Percentiles rank a stretch among this genome's conserved stretches.
Evolutionary conservation across 2,113 vertebrate genomes (phyloP).

Genomic region (Galemys pyrenaicus): DNA sequence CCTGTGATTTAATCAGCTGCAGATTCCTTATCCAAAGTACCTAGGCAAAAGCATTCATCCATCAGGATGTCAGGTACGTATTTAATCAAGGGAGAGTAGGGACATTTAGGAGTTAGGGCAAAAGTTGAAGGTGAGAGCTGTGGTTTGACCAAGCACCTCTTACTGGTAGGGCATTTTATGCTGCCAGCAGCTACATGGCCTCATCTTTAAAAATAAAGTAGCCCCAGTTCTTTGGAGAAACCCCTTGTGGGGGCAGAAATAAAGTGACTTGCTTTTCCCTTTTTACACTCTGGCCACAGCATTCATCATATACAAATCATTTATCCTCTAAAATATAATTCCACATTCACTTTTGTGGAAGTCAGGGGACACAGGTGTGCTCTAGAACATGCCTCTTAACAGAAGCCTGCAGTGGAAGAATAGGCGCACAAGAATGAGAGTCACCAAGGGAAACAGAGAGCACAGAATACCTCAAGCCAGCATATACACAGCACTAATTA

Average conservation of each 20-base stretch:
- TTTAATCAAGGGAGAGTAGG: background rate
- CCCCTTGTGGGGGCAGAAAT: background rate
- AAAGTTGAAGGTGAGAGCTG: background rate
- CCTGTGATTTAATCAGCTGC: slow-evolving; percentile 41
- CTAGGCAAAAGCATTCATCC: background rate
- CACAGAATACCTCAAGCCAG: background rate
- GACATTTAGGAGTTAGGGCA: background rate
- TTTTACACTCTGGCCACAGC: background rate
- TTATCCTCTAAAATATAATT: background rate
- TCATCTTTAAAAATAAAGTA: background rate
- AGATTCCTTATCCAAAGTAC: background rate
- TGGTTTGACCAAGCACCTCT: background rate
- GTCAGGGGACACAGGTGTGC: no score
- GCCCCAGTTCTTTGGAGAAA: background rate
- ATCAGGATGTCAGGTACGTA: background rate
- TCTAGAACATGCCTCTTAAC: no score
- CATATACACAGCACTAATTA: background rate
- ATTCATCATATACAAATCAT: background rate
- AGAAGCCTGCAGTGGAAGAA: background rate
- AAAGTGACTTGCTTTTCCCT: background rate
- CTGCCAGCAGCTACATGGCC: background rate
- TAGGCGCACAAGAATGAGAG: background rate
- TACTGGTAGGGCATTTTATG: background rate
- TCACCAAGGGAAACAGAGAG: rapidly evolving
- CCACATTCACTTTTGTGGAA: background rate